phyloP scores from a whole-genome alignment of 2,113 vertebrate species.

The Nothocercus nigrocapillus region DNA sequence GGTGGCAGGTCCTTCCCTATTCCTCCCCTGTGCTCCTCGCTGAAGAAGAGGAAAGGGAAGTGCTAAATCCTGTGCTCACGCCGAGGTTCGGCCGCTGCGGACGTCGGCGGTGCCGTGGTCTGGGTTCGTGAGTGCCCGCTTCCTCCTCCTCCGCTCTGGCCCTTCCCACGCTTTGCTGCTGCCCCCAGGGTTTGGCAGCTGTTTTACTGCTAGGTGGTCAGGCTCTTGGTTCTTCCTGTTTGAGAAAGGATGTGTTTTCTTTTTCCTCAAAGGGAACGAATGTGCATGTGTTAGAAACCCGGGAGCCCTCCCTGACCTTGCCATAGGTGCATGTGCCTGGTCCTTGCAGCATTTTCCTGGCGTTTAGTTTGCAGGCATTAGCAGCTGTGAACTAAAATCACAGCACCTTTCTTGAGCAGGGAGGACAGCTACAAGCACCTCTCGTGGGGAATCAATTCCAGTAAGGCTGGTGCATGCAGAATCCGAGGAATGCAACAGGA shows the following conservation, averaged over 20 bases:
- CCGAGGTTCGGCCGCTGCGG: neutral
- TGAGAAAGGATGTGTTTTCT: neutral
- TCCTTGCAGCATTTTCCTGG: neutral
- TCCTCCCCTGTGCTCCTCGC: neutral
- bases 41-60: neutral
- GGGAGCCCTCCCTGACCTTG: neutral
- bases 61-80: neutral
- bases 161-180: neutral
- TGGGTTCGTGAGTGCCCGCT: fast-evolving
- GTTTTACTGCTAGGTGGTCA: neutral
- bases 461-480: neutral
- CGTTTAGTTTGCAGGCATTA: neutral
- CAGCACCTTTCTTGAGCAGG: neutral
- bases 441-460: no score
- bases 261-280: neutral
- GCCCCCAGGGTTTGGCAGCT: neutral
- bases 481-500: neutral
- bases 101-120: neutral
- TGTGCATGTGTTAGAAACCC: neutral
- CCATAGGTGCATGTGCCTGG: neutral
- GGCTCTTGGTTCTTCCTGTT: fast-evolving
- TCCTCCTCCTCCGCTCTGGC: neutral
- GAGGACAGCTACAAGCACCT: neutral
- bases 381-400: neutral
- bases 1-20: neutral